Evolutionary conservation across 64 coral and sea anemone species (phyloP).

Genomic region (Pocillopora verrucosa): DNA sequence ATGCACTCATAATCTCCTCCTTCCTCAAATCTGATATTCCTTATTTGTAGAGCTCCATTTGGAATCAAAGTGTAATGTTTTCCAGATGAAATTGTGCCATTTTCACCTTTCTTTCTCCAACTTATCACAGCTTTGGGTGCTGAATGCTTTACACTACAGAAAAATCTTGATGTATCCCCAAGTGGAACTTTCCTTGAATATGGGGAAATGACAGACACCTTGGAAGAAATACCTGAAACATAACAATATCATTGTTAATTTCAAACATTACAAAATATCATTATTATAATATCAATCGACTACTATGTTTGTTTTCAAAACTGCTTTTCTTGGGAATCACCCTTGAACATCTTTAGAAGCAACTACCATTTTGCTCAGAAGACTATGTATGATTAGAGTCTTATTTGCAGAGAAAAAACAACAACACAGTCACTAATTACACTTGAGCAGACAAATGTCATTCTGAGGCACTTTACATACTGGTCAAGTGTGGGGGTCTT

Average conservation of each 20-base stretch:
- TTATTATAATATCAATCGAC: no score
- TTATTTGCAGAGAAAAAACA: no score
- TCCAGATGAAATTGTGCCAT: conserved; percentile 32
- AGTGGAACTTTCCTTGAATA: conserved; percentile 5
- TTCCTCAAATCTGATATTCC: conserved; percentile 57
- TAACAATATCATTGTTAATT: neutral
- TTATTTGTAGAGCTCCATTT: conserved; percentile 72
- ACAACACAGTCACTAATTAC: no score
- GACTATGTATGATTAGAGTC: no score
- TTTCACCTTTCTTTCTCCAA: conserved; percentile 78
- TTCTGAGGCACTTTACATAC: no score
- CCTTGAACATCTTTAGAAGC: no score
- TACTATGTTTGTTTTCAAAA: no score
- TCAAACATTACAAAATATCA: no score
- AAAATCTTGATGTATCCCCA: conserved; percentile 75
- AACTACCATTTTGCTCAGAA: no score
- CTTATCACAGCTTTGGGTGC: conserved; percentile 50
- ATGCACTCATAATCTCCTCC: conserved; percentile 69
- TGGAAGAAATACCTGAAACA: conserved; percentile 84
- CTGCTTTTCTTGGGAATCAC: no score
- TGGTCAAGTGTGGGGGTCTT: no score
- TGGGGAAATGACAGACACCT: conserved; percentile 51
- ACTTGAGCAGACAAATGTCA: no score
- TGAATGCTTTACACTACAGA: conserved; percentile 74
- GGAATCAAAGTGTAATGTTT: conserved; percentile 52